These are phyloP conservation scores for Engraulis encrasicolus DNA, from an alignment of 2,113 vertebrate genomes.

Conservation along the genomic window DNA sequence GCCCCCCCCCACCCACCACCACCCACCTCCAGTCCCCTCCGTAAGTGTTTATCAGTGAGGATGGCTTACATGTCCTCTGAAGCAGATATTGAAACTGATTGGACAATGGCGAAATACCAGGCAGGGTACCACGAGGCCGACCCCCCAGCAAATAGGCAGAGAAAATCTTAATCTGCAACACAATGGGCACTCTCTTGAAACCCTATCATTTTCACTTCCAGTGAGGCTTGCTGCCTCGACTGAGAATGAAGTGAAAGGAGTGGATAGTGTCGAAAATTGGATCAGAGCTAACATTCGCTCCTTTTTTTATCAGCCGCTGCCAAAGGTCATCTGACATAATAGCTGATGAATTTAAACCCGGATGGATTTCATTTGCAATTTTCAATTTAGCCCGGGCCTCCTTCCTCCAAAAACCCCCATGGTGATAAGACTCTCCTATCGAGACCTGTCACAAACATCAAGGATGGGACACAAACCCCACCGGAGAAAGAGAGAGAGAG, in stretches of 20 bases:
- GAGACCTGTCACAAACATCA: slow-evolving; percentile 95
- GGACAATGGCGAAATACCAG: slow-evolving; percentile 94
- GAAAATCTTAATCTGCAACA: slow-evolving; percentile 99
- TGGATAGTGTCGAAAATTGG: slow-evolving; percentile 95
- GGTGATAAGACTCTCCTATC: slow-evolving; percentile 94
- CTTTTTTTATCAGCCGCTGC: slow-evolving; percentile 93
- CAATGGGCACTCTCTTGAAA: slow-evolving; percentile 97
- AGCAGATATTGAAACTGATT: slow-evolving; percentile 97
- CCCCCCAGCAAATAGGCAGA: slow-evolving; percentile 92
- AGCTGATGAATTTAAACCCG: slow-evolving; percentile 96
- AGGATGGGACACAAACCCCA: slow-evolving; percentile 84
- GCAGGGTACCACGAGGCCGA: slow-evolving; percentile 86
- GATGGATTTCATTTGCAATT: slow-evolving; percentile 97
- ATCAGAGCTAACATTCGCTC: slow-evolving; percentile 94
- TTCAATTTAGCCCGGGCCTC: slow-evolving; percentile 94
- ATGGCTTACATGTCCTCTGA: slow-evolving; percentile 91
- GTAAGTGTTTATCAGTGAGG: slow-evolving; percentile 93
- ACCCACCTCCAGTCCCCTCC: no score
- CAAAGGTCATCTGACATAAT: slow-evolving; percentile 98
- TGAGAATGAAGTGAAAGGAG: slow-evolving; percentile 94
- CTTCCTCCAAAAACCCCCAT: slow-evolving; percentile 75
- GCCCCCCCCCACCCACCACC: no score
- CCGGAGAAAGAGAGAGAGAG: slow-evolving; percentile 77
- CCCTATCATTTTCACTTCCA: slow-evolving; percentile 99
- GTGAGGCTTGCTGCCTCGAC: slow-evolving; percentile 86